These are phyloP conservation scores for Azorinus chamasolen DNA, from an alignment of 2,888 invertebrate genomes.

Conservation along the genomic window DNA sequence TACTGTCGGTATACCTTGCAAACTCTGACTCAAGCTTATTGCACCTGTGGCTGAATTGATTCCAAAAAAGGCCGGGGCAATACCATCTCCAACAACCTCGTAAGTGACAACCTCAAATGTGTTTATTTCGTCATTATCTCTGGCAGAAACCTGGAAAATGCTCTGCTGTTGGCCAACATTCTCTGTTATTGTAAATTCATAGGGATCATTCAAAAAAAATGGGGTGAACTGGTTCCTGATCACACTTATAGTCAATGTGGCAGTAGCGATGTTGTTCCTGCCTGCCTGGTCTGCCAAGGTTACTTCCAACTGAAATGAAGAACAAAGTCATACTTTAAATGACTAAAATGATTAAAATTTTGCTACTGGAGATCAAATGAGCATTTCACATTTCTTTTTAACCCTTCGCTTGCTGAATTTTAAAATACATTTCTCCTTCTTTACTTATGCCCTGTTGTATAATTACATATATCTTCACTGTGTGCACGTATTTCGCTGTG, in stretches of 20 bases:
- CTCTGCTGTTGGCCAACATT: conserved; percentile 26
- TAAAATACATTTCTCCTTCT: too few relatives aligned
- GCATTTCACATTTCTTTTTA: too few relatives aligned
- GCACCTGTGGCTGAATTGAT: conserved; percentile 70
- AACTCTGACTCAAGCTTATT: conserved; percentile 54
- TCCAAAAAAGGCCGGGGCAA: conserved; percentile 78
- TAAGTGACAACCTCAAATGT: conserved; percentile 75
- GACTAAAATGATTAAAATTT: too few relatives aligned
- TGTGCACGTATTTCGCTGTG: too few relatives aligned
- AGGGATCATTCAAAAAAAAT: conserved; percentile 63
- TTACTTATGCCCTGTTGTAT: too few relatives aligned
- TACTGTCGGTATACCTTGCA: conserved; percentile 30
- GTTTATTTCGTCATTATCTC: conserved; percentile 58
- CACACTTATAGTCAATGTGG: conserved; percentile 71
- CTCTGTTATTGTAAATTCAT: conserved; percentile 49
- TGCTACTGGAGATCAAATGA: too few relatives aligned
- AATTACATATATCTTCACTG: too few relatives aligned
- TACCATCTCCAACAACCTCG: conserved; percentile 78
- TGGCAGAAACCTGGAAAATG: conserved; percentile 61
- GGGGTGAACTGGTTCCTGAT: conserved; percentile 72
- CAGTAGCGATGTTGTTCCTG: conserved; percentile 67
- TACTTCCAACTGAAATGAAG: conserved; percentile 64
- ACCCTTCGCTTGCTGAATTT: too few relatives aligned
- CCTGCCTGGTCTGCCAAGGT: conserved; percentile 62
- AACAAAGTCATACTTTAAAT: background rate